Conservation (phyloP, 2,888 invertebrate species). For the Schizotus pectinicornis region DNA sequence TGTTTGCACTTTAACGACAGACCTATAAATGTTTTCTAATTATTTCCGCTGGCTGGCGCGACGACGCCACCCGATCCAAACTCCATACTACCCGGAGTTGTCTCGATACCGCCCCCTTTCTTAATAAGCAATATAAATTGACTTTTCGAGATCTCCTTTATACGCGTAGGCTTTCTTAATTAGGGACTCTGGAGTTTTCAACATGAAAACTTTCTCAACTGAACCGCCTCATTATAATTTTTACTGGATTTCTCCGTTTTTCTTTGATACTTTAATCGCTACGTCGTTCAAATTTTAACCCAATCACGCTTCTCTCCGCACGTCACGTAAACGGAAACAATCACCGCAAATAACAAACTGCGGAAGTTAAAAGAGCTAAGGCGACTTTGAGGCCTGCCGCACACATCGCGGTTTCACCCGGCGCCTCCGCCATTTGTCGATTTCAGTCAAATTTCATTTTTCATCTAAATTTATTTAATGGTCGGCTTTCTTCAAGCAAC, state of each 20-base stretch:
- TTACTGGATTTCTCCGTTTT: conserved; percentile 18
- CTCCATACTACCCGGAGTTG: background rate
- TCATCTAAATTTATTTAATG: no score
- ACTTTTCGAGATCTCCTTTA: conserved; percentile 12
- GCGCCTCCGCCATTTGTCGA: no score
- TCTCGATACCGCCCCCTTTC: background rate
- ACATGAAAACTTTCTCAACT: conserved; percentile 14
- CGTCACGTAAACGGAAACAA: no score
- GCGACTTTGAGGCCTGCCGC: no score
- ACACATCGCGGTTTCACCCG: no score
- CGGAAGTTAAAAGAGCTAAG: no score
- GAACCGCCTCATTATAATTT: conserved; percentile 16
- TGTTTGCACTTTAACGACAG: background rate
- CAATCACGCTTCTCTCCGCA: background rate
- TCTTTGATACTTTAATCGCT: conserved; percentile 16
- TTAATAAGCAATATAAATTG: conserved; percentile 17
- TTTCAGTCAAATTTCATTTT: no score
- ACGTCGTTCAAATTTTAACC: conserved; percentile 1
- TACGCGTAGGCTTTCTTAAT: conserved; percentile 18
- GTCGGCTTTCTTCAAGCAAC: no score
- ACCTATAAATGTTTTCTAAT: conserved; percentile 8
- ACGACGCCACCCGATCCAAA: background rate
- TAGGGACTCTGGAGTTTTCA: conserved; percentile 10
- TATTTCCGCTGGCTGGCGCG: background rate
- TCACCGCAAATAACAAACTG: no score